Percentiles rank a stretch among this genome's conserved stretches.
phyloP scores from a whole-genome alignment of 2,113 vertebrate genomes.

The Vulpes ferrilata region DNA sequence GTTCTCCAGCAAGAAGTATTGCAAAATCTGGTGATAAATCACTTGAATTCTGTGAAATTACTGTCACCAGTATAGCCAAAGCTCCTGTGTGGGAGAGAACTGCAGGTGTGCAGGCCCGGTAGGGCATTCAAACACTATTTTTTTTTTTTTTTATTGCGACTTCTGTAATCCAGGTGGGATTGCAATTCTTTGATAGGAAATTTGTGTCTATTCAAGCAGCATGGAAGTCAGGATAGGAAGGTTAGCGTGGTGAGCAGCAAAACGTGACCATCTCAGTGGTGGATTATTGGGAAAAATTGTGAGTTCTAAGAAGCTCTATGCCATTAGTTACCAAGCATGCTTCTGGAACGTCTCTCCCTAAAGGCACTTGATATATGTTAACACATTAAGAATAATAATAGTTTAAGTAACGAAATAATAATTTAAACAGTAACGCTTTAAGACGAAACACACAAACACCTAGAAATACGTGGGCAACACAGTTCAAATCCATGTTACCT shows the following conservation, averaged over 20 bases:
- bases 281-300: background rate
- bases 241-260: background rate
- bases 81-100: slow-evolving; percentile 10
- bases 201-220: background rate
- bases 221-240: background rate
- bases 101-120: slow-evolving; percentile 24
- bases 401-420: slow-evolving; percentile 19
- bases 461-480: background rate
- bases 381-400: slow-evolving; percentile 1
- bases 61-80: slow-evolving; percentile 46
- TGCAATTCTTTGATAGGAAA: slow-evolving; percentile 11
- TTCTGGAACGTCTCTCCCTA: background rate
- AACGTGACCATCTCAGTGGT: background rate
- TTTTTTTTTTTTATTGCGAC: background rate
- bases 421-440: background rate
- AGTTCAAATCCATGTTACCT: background rate
- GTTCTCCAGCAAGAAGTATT: slow-evolving; percentile 56
- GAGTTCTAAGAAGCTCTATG: background rate
- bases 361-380: background rate
- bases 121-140: background rate
- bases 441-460: background rate
- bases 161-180: slow-evolving; percentile 38
- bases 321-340: background rate
- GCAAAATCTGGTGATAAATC: slow-evolving; percentile 72
- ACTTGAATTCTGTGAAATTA: slow-evolving; percentile 68